Conservation (phyloP, 2,797 vertebrate genomes). For the Knipowitschia caucasica region DNA sequence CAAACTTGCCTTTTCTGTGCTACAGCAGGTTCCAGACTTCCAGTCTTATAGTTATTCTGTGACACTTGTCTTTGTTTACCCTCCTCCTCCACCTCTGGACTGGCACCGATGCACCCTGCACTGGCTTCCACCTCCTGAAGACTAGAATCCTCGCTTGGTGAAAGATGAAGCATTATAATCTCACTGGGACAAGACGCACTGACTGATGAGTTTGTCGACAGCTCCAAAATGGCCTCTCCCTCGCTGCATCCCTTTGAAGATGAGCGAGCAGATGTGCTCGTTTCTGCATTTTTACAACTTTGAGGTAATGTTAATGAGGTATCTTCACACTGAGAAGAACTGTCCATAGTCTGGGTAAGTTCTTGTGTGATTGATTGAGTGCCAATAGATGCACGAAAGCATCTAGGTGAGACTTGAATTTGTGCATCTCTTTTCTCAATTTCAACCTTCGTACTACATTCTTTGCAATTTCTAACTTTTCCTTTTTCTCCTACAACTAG, state of each 20-base stretch:
- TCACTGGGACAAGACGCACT: neutral
- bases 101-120: fast-evolving
- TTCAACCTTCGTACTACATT: neutral
- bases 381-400: constrained; percentile 17
- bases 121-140: neutral
- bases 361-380: constrained; percentile 42
- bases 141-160: neutral
- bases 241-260: neutral
- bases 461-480: neutral
- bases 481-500: constrained; percentile 37
- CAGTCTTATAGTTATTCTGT: neutral
- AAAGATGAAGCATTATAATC: fast-evolving
- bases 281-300: neutral
- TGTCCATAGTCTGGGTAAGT: neutral
- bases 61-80: neutral
- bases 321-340: neutral
- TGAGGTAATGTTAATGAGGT: neutral
- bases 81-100: neutral
- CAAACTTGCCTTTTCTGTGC: neutral
- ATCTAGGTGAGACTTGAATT: constrained; percentile 18
- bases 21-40: neutral
- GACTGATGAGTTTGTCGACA: neutral
- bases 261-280: constrained; percentile 7
- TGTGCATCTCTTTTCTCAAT: constrained; percentile 16
- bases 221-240: neutral